A percentile compares a stretch with the other conserved stretches of the same genome.
Evolutionary conservation across 2,113 vertebrate species (phyloP).

Genomic region (Myotis lucifugus): DNA sequence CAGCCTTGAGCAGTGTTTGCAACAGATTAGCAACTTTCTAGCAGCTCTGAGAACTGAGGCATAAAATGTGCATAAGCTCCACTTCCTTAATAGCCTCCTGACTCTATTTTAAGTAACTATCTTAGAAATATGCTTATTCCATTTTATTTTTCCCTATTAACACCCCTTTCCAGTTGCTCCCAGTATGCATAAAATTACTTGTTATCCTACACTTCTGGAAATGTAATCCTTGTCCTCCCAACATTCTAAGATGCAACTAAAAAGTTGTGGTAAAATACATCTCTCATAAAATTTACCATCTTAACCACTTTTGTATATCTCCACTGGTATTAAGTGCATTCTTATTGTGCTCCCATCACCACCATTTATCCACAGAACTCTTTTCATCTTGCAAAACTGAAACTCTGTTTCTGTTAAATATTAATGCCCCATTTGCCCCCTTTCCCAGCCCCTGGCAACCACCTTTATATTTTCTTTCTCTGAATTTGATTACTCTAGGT

Average conservation of each 20-base stretch:
- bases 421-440: background rate
- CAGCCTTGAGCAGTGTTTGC: background rate
- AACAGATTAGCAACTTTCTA: too few relatives aligned
- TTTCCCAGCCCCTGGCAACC: background rate
- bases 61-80: background rate
- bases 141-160: background rate
- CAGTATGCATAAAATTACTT: background rate
- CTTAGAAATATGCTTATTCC: background rate
- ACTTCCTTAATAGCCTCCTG: background rate
- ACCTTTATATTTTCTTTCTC: background rate
- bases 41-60: background rate
- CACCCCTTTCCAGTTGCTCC: background rate
- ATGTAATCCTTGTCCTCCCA: background rate
- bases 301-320: fast-evolving
- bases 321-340: background rate
- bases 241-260: background rate
- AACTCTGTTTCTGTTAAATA: background rate
- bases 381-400: background rate
- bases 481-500: too few relatives aligned
- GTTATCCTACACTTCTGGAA: background rate
- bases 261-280: too few relatives aligned
- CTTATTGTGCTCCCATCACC: too few relatives aligned
- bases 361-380: too few relatives aligned
- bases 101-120: background rate
- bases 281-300: fast-evolving